Evolutionary conservation across 2,888 invertebrate species (phyloP), one percentile per base, ranked within the genome.

Genomic region (Drosophila differens): DNA sequence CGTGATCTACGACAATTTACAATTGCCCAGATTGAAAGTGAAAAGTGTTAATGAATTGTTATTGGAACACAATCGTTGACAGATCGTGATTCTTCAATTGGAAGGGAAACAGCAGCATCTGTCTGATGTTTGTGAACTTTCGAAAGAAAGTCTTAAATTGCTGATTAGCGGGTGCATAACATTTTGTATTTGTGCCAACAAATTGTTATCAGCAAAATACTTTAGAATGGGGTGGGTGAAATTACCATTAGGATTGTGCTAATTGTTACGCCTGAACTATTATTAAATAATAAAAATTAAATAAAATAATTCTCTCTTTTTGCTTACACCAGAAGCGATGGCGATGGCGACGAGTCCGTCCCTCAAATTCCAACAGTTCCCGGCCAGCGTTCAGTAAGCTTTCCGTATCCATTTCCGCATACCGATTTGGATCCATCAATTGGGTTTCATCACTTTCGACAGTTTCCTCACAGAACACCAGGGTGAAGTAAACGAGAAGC

Each of bases 31-130:
- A 89, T 85, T 80, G 86, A 91, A 91, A 92, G 91, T 91, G 92
- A 92, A 91, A 91, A 90, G 91, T 92, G 91, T 84, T 81, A 91
- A 92, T 89, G 76, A 76, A 69, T 75, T 69, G 74, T 70, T 74
- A 74, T 79, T 67, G 74, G 79, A 65, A 61, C 39, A 57, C 55
- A 61, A 25, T 25, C 47, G 57, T 33, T 28, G 68, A 54, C 41
- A 68, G 44, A 76, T 86, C 92, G 92, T 91, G 92, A 85, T 86
- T 28, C 30, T 60, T 65, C 79, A 89, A 87, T 91, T 85, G 63
- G 33, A 41, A 54, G 64, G 64, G 33, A 73, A 71, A 60, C 66
- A 67, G 58, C 62, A 65, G 53, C 71, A 32, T 54, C 47, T 39
- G 59, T 60, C 49, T 1, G 32, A n/a, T 57, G 57, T 57, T 57